These are phyloP conservation scores for Chunga burmeisteri DNA, from an alignment of 2,113 vertebrate genomes.

Conservation along the genomic window DNA sequence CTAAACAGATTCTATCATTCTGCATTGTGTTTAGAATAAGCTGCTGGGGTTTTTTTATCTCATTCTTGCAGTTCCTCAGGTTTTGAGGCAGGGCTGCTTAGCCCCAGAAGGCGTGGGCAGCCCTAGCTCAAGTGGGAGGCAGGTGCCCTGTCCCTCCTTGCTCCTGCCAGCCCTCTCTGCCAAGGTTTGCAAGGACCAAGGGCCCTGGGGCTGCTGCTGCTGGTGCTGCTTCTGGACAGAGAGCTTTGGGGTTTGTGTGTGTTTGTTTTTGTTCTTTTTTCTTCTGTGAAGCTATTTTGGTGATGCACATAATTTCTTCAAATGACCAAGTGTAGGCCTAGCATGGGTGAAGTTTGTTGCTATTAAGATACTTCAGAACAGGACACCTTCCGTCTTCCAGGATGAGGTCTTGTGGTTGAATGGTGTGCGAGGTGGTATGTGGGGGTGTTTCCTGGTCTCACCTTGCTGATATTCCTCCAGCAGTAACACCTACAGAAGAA, in stretches of 20 bases:
- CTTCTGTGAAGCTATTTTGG: rapidly evolving
- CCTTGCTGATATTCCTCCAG: not conserved
- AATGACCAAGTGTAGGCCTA: not conserved
- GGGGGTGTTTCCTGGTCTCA: not conserved
- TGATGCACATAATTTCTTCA: not conserved
- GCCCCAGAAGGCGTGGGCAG: not conserved
- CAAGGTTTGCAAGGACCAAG: not conserved
- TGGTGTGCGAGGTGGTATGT: not conserved
- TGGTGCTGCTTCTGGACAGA: not conserved
- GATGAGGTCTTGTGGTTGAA: not conserved
- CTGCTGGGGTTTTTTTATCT: not conserved
- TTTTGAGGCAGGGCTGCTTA: not conserved
- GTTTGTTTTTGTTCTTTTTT: no score
- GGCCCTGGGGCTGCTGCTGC: not conserved
- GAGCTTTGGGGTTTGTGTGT: not conserved
- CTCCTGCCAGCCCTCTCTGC: not conserved
- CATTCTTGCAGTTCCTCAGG: not conserved
- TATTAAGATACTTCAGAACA: not conserved
- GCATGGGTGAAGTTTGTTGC: not conserved
- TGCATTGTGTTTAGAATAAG: not conserved
- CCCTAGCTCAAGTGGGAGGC: not conserved
- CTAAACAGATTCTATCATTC: not conserved
- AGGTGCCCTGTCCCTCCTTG: not conserved
- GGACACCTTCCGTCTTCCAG: not conserved
- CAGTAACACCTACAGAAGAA: not conserved